Percentiles rank a stretch among this genome's conserved stretches.
These are phyloP conservation scores for Typhlichthys eigenmanni DNA, from an alignment of 2,797 vertebrate genomes.

Conservation along the genomic window DNA sequence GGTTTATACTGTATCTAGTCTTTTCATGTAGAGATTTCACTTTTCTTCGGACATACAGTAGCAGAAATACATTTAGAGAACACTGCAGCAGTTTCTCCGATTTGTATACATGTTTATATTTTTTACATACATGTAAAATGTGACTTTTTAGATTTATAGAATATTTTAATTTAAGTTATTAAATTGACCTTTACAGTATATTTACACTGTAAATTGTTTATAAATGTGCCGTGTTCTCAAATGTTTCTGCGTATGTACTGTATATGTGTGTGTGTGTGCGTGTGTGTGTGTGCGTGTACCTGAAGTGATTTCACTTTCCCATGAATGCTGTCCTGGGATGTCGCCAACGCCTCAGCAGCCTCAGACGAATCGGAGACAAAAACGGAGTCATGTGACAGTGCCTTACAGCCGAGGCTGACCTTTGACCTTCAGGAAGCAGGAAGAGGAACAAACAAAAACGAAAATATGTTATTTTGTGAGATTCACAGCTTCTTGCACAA, in stretches of 20 bases:
- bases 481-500: not conserved
- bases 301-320: constrained; percentile 85
- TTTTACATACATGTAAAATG: no score
- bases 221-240: not conserved
- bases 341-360: constrained; percentile 56
- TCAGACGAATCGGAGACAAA: constrained; percentile 81
- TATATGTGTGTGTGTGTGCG: not conserved
- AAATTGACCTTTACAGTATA: no score
- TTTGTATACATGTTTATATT: no score
- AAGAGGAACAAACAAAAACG: constrained; percentile 29
- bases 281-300: constrained; percentile 68
- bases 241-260: constrained; percentile 1
- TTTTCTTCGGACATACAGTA: no score
- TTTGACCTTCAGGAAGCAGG: constrained; percentile 76
- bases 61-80: no score
- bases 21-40: no score
- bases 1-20: no score
- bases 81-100: no score
- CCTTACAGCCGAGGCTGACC: constrained; percentile 82
- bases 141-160: no score
- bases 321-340: constrained; percentile 78
- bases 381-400: constrained; percentile 89
- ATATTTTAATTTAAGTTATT: no score
- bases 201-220: no score
- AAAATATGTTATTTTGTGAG: constrained; percentile 6